Evolutionary conservation across 92 coral and sea anemone species (phyloP), one percentile per base, ranked within the genome.

Genomic region (Phenganax subtilis): DNA sequence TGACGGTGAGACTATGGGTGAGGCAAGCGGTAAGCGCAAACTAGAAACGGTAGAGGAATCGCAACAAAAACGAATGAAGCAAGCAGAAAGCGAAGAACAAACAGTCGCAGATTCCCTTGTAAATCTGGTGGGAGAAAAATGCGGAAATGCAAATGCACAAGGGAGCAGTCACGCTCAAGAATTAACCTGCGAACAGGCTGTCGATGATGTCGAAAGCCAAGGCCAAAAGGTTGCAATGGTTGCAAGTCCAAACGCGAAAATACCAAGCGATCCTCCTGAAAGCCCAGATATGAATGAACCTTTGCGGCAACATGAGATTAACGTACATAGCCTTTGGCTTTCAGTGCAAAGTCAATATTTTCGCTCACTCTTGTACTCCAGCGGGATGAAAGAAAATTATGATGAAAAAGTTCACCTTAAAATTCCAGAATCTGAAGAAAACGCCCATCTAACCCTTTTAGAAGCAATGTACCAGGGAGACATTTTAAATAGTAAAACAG

Each of bases 391-490:
- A 54, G 74, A 69, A 54, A 30, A 51, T 6, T 30, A 29, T 69
- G 9, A 14, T 54, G 28, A 69, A 54, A 51, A 69, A 29, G 74
- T 69, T 8, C 74, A 69, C 52, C 5, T 69, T 6, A 69, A 69
- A 54, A 69, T 69, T 54, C 12, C 74, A 0, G 10, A 69, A 27
- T 69, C 51, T 69, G 74, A 69, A 29, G 74, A 69, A 17, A 69
- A 69, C 10, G 74, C 74, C 51, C 74, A 69, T 29, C 52, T 69
- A 17, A 51, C 2, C 15, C 52, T 69, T 12, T 11, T 69, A 51
- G 74, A 69, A 69, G 74, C 74, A 12, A 0, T 69, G 74, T 69
- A 69, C 52, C 31, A 69, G 5, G 8, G 12, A 3, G 74, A 69
- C 74, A 27, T 29, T 17, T 69, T 69, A 8, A 17, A 27, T 54